Evolutionary conservation across 2,888 invertebrate genomes (phyloP), one percentile per base, ranked within the genome.

Genomic region (Myathropa florea): DNA sequence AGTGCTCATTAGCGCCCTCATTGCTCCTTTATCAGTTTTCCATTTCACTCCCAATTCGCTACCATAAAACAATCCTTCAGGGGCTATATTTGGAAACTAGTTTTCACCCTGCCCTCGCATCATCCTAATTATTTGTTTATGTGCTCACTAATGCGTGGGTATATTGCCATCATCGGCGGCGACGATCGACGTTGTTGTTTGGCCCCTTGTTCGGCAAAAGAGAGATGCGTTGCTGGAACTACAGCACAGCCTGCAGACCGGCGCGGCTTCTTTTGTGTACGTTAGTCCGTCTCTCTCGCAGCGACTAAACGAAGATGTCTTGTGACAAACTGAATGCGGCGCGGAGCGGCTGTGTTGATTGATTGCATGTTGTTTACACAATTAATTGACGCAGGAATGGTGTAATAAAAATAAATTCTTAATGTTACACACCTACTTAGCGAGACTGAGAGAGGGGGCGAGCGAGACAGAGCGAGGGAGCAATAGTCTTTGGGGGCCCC

Each of bases 351-450:
- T 70, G 53, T 28, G 78, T 86, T 86, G 86, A 86, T 86, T 83
- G 86, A 86, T 86, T 86, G 86, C 83, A 86, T 86, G 73, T 83
- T 86, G 86, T 86, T 86, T 86, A 86, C 86, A 86, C 78, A 86
- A 86, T 86, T 79, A 86, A 86, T 86, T 79, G 86, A 83, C 82
- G 82, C 73, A 68, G 64, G 83, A 83, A 83, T 86, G 75, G 79
- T 85, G 83, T 71, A 83, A 86, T 86, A 86, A 83, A 86, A 86
- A 86, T 86, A 83, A 79, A 86, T 71, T 83, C 78, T 77, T 76
- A 75, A 28, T 68, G 60, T 53, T 70, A 65, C 80, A 65, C 75
- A 67, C 85, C 82, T 85, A 85, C 85, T 85, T 82, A 85, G 70
- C 72, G 76, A 36, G 64, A 60, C 36, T 23, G 60, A 12, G 33